Base-by-base conservation (phyloP, 2,888 invertebrate species). In the Dryobota labecula region DNA sequence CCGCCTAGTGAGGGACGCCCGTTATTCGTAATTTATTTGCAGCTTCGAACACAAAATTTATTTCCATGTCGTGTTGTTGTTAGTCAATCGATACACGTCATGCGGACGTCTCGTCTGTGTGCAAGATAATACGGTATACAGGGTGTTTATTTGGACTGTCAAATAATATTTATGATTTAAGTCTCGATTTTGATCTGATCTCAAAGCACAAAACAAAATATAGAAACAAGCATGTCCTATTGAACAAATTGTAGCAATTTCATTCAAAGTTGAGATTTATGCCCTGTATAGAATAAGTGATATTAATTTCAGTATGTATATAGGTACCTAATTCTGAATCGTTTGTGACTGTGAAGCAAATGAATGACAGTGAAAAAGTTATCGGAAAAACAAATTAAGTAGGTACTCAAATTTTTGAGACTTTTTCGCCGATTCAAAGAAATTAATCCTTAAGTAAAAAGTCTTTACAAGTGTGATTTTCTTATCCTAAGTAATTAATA, bases 381-480 rank as follows among this genome's bases (percentile, higher is more conserved):
- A 7, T 36, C 13, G 9, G 2, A n/a, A 51, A 61, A 24, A 18
- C 0, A 24, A 38, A 67, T 8, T 30, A 20, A 20, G 13, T 36
- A 33, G 33, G 33, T 18, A 30, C 2, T 49, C 11, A 54, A 45
- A 15, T 57, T 18, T 30, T 62, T 18, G 6, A 30, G n/a, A 57
- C 8, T 2, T 47, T 24, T 47, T 64, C 60, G 30, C 65, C 30
- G 47, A n/a, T n/a, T 43, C 24, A 56, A 80, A 49, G 65, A 56
- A 70, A 70, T 45, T 58, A 27, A 66, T 56, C 0, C 36, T 9
- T 30, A 20, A 43, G 11, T 73, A 13, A 61, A 64, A 76, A 60
- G 63, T 71, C 41, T 82, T 77, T 54, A 36, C 51, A 68, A 77
- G 82, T 78, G 79, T 82, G 78, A 80, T 82, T 78, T 66, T 70